Evolutionary conservation across 2,797 vertebrate genomes (phyloP), one percentile per base, ranked within the genome.

Genomic region (Mastacembelus armatus): DNA sequence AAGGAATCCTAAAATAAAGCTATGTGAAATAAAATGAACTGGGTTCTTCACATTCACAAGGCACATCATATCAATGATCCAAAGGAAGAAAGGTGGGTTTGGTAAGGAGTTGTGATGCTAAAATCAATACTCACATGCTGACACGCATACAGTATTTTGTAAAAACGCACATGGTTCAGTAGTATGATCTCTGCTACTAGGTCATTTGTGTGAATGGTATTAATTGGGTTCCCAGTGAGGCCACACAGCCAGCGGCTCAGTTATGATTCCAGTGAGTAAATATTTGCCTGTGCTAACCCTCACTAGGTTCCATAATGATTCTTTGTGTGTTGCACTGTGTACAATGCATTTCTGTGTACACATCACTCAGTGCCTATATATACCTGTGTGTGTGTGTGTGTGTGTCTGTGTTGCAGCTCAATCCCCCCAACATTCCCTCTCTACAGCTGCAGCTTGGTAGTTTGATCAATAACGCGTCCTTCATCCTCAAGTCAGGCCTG

Each of bases 391-490:
- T 62, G 35, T 66, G 49, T 62, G 60, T 60, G n/a, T n/a, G n/a
- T n/a, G 66, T 67, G 71, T 72, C 22, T 77, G 73, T 66, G 52
- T 78, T 82, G 83, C 80, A 63, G 79, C 81, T 79, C 82, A 80
- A 78, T 55, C 72, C 72, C 85, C 56, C 21, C 65, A 73, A 63
- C 66, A 74, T 81, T 77, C 78, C 74, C 71, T 76, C 81, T 89
- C 81, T 90, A 89, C 86, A 87, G 91, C 91, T 91, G 88, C 91
- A 86, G 91, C 89, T 85, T 86, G 39, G 80, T 85, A 70, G 88
- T 92, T 92, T 93, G 93, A 94, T 95, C 94, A 94, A 95, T 95
- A 95, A 92, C 62, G 76, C 74, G 93, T 94, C 93, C 93, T 94
- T 94, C 93, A 90, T 92, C 90, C 90, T 91, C 88, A 87, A 91